Conservation (phyloP, 2,888 invertebrate species). For the Hanleya hanleyi region DNA sequence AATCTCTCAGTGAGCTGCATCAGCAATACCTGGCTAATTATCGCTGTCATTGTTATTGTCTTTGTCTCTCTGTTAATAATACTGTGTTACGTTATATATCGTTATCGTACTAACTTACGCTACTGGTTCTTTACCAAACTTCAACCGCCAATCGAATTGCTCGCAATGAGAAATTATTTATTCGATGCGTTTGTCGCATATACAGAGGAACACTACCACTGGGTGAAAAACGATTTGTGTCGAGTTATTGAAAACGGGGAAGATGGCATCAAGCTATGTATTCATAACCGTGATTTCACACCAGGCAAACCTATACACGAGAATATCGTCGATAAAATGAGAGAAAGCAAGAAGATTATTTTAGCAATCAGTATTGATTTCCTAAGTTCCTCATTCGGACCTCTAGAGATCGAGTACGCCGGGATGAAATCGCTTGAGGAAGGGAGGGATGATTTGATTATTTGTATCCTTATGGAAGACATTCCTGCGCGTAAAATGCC, state of each 20-base stretch:
- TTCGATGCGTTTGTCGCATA: background rate
- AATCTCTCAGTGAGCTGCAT: background rate
- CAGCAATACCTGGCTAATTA: background rate
- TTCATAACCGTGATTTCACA: background rate
- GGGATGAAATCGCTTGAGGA: background rate
- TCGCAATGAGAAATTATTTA: background rate
- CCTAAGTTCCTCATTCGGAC: background rate
- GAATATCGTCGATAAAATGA: background rate
- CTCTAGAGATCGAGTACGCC: background rate
- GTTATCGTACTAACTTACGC: background rate
- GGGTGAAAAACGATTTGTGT: background rate
- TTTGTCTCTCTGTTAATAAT: background rate
- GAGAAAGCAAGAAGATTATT: background rate
- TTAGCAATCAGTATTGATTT: background rate
- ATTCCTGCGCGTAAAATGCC: background rate
- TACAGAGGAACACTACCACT: background rate
- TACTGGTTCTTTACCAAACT: background rate
- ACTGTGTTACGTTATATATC: background rate
- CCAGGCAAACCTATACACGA: background rate
- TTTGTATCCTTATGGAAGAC: background rate
- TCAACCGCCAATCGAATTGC: background rate
- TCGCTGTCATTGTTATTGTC: background rate
- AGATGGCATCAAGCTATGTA: background rate
- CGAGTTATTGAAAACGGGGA: background rate
- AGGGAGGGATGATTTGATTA: background rate